Percentiles rank a stretch among this genome's conserved stretches.
phyloP scores from a whole-genome alignment of 2,888 invertebrate genomes.

The Tetheella fluctuosa region DNA sequence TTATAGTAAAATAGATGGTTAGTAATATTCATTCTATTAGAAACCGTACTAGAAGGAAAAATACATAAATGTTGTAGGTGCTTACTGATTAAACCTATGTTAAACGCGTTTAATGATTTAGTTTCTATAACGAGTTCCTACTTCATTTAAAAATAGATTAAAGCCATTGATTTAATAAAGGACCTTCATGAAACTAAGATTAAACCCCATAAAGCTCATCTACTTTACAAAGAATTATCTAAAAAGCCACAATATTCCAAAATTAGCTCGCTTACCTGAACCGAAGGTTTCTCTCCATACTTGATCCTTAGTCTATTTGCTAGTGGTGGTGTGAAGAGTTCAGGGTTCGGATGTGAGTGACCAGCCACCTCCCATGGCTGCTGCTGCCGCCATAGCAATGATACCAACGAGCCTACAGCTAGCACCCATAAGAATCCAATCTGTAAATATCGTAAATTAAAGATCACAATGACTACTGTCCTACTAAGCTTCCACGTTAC shows the following conservation, averaged over 20 bases:
- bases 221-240: neutral
- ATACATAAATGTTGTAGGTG: neutral
- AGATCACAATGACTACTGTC: too few relatives aligned
- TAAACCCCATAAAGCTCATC: neutral
- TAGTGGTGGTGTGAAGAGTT: conserved; percentile 71
- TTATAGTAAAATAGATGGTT: neutral
- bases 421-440: conserved; percentile 74
- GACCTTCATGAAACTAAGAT: neutral
- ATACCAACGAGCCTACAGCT: conserved; percentile 61
- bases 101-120: too few relatives aligned
- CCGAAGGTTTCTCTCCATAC: conserved; percentile 43
- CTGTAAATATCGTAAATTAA: conserved; percentile 38
- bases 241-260: neutral
- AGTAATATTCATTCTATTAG: neutral
- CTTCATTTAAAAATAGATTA: too few relatives aligned
- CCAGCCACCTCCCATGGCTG: conserved; percentile 72
- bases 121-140: too few relatives aligned
- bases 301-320: conserved; percentile 51
- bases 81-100: too few relatives aligned
- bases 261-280: conserved; percentile 51
- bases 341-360: conserved; percentile 62
- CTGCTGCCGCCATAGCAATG: conserved; percentile 61
- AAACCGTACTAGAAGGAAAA: neutral
- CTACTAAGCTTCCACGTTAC: too few relatives aligned
- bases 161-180: too few relatives aligned